A percentile compares a stretch with the other conserved stretches of the same genome.
Conservation (phyloP, 2,113 vertebrate genomes). For the Heptranchias perlo region DNA sequence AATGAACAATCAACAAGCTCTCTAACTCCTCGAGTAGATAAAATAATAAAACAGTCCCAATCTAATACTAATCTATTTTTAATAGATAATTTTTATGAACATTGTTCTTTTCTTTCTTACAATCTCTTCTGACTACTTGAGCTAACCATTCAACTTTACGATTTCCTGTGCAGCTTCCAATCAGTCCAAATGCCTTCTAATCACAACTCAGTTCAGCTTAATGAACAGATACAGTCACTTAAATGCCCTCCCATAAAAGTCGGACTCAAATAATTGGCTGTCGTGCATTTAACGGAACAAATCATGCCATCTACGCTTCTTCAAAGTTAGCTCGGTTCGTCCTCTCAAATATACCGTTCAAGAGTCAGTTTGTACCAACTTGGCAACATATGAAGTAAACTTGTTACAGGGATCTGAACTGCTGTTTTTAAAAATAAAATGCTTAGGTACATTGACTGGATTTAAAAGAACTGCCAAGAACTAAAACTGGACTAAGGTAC, state of each 20-base stretch:
- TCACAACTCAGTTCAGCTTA: background rate
- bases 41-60: background rate
- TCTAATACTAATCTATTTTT: background rate
- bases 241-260: background rate
- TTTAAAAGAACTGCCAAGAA: background rate
- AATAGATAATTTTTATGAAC: too few species aligned
- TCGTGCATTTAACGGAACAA: background rate
- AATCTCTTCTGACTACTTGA: background rate
- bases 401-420: background rate
- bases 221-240: background rate
- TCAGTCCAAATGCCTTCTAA: background rate
- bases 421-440: background rate
- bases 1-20: background rate
- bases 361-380: background rate
- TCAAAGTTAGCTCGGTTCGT: background rate
- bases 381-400: background rate
- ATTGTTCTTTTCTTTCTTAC: too few species aligned
- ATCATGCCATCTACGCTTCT: background rate
- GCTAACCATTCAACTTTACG: background rate
- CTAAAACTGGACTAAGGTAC: background rate
- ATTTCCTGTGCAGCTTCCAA: background rate
- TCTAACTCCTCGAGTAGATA: background rate
- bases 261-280: background rate
- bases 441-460: background rate
- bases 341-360: background rate